Evolutionary conservation across 1,140 invertebrate genomes (phyloP), one percentile per base, ranked within the genome.

Genomic region (Brachionus rotundiformis): DNA sequence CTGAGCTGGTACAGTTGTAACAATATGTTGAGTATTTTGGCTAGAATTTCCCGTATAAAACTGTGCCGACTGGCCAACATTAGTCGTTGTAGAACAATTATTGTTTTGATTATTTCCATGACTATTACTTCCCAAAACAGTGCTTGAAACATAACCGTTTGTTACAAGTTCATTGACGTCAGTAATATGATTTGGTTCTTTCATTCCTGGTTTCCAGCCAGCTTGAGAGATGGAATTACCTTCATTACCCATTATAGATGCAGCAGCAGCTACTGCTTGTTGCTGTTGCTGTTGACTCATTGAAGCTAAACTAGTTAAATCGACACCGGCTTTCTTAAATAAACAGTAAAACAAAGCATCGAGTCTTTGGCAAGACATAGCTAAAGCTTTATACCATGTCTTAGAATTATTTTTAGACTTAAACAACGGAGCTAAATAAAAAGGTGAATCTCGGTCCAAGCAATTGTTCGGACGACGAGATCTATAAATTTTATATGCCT

Each of bases 311-410:
- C 76, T 79, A 23, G 76, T 79, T 13, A 79, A 63, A 59, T 79
- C 76, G n/a, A 79, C 76, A 13, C 76, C 76, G 6, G 76, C 76
- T 59, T 79, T 79, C 47, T 79, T 79, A 79, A 79, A 79, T 11
- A 79, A 39, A 79, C 76, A 79, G 27, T 79, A 79, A 39, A 79
- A 79, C 2, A 79, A 13, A 0, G 76, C 76, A n/a, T 79, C 76
- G 0, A 79, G 33, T 4, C 76, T 23, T 27, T 79, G 76, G 41
- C 76, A 79, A 7, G 76, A 79, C 76, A 79, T 79, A 11, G 76
- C 76, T 19, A 79, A 59, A 3, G 76, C 76, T 31, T 79, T 79
- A 23, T 79, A 79, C 76, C 76, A 79, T 1, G 59, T 63, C 13
- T 79, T 79, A 0, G 76, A 79, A 36, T 79, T 54, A 36, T 79